phyloP scores from a whole-genome alignment of 2,113 vertebrate genomes.

The Ceyx margarethae region DNA sequence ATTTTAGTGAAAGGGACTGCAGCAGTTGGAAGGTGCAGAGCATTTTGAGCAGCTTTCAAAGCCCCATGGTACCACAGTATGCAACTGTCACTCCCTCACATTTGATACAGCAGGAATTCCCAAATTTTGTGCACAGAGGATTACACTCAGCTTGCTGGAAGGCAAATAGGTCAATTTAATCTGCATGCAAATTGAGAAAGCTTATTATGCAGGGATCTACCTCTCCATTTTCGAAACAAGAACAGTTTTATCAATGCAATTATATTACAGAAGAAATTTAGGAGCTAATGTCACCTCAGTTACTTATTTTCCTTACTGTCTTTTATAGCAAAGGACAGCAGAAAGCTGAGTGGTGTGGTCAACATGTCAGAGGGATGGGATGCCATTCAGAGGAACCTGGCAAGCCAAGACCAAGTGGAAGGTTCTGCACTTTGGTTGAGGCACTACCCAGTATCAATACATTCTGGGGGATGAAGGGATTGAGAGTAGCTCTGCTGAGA shows the following conservation, averaged over 20 bases:
- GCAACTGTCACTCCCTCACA: neutral
- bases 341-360: neutral
- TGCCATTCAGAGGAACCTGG: neutral
- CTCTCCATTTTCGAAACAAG: neutral
- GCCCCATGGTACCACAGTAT: neutral
- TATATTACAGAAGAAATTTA: neutral
- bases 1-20: neutral
- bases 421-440: no score
- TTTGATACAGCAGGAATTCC: neutral
- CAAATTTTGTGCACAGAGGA: neutral
- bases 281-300: neutral
- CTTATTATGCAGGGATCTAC: neutral
- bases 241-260: neutral
- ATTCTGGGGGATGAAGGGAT: neutral
- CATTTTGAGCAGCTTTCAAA: neutral
- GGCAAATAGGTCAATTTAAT: conserved; percentile 23
- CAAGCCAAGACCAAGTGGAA: neutral
- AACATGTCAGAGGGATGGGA: accelerated
- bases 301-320: neutral
- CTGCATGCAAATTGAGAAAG: neutral
- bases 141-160: neutral
- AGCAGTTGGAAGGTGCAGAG: neutral
- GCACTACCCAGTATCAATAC: neutral
- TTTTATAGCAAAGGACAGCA: neutral
- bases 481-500: neutral